Base-by-base conservation (phyloP, 2,113 vertebrate genomes). In the Rostratula benghalensis region DNA sequence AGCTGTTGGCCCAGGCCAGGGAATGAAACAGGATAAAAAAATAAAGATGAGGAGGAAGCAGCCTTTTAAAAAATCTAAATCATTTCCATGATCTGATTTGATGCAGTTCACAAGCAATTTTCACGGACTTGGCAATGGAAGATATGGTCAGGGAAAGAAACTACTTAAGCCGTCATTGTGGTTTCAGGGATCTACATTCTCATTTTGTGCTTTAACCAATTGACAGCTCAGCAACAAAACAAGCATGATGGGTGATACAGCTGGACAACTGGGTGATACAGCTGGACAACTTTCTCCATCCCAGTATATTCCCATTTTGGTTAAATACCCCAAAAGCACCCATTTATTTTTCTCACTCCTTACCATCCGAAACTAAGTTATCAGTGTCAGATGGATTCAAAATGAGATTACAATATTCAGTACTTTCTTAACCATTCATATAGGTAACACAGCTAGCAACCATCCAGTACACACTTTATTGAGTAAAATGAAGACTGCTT, bases 21-120 rank as follows among this genome's bases (percentile, higher is more conserved):
- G 24, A 95, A 84, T 51, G 35, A 81, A 82, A 87, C 0, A 4
- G 56, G 35, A 91, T 76, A 23, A 89, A 87, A 70, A 84, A 91
- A 71, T 60, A 65, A 78, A 92, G 30, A 53, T 48, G 53, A 88
- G 67, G n/a, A 93, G 64, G 54, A 71, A 21, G 11, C 5, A 30
- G 83, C 37, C 13, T 51, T 51, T 97, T 84, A 60, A 88, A 95
- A 43, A 43, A 43, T 93, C 87, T 82, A 91, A 82, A 91, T 79
- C 60, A 48, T 69, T 75, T 78, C 57, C 35, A 46, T 64, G 73
- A 78, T 91, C 83, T 82, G 80, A 96, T 92, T 70, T 94, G 74
- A 95, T 89, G 73, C 48, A 84, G 81, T 93, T 89, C 77, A 18
- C 74, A 84, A 68, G 57, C 69, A 89, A 84, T 95, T 95, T 95